Evolutionary conservation across 2,888 invertebrate species (phyloP).

Genomic region (Candidula unifasciata): DNA sequence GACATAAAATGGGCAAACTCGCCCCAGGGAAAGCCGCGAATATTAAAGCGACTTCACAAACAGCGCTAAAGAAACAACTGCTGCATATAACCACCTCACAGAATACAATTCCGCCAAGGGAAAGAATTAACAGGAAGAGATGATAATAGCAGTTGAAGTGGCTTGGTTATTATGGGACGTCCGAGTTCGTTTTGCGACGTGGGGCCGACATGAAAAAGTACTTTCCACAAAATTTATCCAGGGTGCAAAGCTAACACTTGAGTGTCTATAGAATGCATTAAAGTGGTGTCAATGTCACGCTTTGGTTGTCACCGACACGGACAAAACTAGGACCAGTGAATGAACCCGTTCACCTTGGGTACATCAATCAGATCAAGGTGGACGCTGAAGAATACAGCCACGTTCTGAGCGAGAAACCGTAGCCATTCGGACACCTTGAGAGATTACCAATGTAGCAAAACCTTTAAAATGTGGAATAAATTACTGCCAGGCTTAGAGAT

Average conservation of each 20-base stretch:
- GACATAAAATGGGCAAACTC: too few relatives aligned
- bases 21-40: too few relatives aligned
- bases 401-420: too few relatives aligned
- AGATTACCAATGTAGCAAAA: too few relatives aligned
- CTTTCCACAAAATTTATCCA: background rate
- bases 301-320: background rate
- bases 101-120: background rate
- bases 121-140: background rate
- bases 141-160: background rate
- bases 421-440: too few relatives aligned
- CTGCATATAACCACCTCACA: background rate
- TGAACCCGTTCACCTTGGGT: background rate
- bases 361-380: constrained; percentile 11
- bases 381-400: background rate
- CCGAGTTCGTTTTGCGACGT: background rate
- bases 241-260: background rate
- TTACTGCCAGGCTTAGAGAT: too few relatives aligned
- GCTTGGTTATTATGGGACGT: background rate
- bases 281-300: background rate
- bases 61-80: background rate
- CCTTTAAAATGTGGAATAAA: too few relatives aligned
- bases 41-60: too few relatives aligned
- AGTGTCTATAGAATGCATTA: background rate
- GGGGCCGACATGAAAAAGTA: background rate
- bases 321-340: background rate